These are phyloP conservation scores for Sisyra nigra DNA, from an alignment of 2,888 invertebrate genomes.

Conservation along the genomic window DNA sequence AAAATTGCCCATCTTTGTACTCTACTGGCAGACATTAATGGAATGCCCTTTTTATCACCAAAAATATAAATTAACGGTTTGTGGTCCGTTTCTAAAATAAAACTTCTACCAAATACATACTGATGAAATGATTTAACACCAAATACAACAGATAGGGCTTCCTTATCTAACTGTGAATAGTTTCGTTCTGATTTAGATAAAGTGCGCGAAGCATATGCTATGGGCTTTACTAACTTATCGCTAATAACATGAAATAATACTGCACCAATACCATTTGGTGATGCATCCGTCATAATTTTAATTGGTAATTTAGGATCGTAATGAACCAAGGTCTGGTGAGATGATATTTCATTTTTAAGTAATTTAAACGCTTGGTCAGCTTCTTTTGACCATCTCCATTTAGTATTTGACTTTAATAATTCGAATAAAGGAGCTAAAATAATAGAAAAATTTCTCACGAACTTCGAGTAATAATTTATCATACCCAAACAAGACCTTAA, in stretches of 20 bases:
- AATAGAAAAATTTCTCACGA: neutral
- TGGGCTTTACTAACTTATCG: slow-evolving; percentile 5
- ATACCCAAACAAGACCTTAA: neutral
- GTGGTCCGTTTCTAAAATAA: slow-evolving; percentile 2
- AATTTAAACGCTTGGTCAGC: neutral
- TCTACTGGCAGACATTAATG: slow-evolving; percentile 5
- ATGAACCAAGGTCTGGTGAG: neutral
- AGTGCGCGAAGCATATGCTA: slow-evolving; percentile 11
- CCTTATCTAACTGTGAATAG: slow-evolving; percentile 9
- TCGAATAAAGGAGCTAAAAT: neutral
- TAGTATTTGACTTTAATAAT: neutral
- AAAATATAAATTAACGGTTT: slow-evolving; percentile 6
- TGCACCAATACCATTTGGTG: neutral
- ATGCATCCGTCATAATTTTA: slow-evolving; percentile 7
- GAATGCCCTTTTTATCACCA: neutral
- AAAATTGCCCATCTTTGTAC: slow-evolving; percentile 11
- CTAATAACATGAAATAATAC: neutral
- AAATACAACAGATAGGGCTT: slow-evolving; percentile 8
- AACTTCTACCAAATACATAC: neutral
- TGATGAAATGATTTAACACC: neutral
- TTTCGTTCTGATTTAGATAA: slow-evolving; percentile 10
- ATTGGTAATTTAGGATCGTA: neutral
- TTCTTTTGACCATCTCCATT: neutral
- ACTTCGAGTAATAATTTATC: slow-evolving; percentile 2
- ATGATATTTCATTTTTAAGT: neutral